A percentile compares a stretch with the other conserved stretches of the same genome.
phyloP scores from a whole-genome alignment of 2,888 invertebrate genomes.

The Bimastos eiseni region DNA sequence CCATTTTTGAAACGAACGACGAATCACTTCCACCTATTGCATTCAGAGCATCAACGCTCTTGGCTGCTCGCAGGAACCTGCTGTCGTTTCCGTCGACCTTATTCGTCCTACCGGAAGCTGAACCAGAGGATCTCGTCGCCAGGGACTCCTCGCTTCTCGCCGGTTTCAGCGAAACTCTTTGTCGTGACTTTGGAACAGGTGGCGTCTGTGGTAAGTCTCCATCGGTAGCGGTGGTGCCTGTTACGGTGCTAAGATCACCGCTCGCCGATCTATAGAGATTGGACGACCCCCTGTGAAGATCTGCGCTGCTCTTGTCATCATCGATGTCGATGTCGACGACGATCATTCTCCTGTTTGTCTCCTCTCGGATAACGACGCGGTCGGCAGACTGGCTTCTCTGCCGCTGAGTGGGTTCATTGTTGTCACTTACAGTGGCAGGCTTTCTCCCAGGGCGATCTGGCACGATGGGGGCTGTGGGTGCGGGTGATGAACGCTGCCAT shows the following conservation, averaged over 20 bases:
- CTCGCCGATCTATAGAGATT: background rate
- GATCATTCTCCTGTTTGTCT: background rate
- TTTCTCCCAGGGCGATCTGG: background rate
- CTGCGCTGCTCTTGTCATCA: background rate
- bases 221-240: background rate
- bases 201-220: background rate
- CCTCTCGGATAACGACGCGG: background rate
- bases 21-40: background rate
- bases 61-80: background rate
- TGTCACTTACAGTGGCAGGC: background rate
- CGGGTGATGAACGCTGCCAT: background rate
- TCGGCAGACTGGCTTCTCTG: slow-evolving; percentile 4
- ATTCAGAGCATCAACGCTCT: background rate
- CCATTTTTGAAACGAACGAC: background rate
- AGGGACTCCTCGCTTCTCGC: slow-evolving; percentile 20
- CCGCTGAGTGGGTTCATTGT: background rate
- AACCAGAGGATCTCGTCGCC: background rate
- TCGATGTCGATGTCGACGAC: background rate
- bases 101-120: background rate
- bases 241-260: background rate
- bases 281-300: background rate
- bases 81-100: background rate
- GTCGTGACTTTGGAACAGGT: background rate
- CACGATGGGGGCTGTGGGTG: background rate
- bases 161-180: background rate